phyloP scores from a whole-genome alignment of 2,888 invertebrate genomes.

The Neria commutata region DNA sequence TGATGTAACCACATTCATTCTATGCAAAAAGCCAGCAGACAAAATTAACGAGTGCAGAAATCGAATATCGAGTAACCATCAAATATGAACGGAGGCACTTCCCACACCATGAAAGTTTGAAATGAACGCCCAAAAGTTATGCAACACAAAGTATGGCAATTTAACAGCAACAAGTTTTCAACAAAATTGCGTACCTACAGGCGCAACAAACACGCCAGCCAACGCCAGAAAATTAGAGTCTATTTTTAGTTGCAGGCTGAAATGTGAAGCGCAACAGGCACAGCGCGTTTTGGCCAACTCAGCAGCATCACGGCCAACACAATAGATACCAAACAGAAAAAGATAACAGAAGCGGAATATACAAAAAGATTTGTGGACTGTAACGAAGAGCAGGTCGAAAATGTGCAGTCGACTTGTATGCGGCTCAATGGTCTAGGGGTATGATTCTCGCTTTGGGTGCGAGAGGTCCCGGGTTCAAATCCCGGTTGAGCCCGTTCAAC shows the following conservation, averaged over 20 bases:
- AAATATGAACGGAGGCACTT: too few species aligned
- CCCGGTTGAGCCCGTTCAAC: constrained; percentile 57
- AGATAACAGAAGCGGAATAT: neutral
- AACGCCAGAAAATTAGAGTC: neutral
- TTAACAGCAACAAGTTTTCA: neutral
- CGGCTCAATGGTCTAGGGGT: constrained; percentile 62
- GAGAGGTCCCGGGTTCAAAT: constrained; percentile 62
- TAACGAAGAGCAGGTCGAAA: neutral
- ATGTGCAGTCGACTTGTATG: constrained; percentile 27
- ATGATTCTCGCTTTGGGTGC: constrained; percentile 62
- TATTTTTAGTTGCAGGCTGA: neutral
- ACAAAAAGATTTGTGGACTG: neutral
- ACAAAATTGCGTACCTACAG: neutral
- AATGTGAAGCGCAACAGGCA: neutral
- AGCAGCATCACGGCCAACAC: neutral
- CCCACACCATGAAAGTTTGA: too few species aligned
- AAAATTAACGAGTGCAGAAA: neutral
- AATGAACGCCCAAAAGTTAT: neutral
- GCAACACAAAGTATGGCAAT: neutral
- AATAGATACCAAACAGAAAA: neutral
- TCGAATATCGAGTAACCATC: too few species aligned
- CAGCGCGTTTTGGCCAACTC: constrained; percentile 1
- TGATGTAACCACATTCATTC: neutral
- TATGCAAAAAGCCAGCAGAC: neutral
- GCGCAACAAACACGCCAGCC: neutral